Percentiles rank a stretch among this genome's conserved stretches.
Evolutionary conservation across 2,888 invertebrate genomes (phyloP).

Genomic region (Metopia argyrocephala): DNA sequence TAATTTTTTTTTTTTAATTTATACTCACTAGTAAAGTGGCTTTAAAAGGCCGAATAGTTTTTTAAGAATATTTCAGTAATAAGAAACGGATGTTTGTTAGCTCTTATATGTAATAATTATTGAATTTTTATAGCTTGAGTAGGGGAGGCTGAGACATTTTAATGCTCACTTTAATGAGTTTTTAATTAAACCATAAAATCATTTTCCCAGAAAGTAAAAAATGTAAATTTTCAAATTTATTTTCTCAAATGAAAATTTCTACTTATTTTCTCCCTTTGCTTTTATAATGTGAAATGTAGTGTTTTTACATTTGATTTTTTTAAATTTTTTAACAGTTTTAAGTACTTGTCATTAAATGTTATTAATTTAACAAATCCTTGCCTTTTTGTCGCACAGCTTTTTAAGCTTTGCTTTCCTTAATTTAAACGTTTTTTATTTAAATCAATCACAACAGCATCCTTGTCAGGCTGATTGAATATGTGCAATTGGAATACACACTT

Average conservation of each 20-base stretch:
- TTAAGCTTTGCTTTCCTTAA: background rate
- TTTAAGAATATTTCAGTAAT: no score
- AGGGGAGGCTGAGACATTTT: background rate
- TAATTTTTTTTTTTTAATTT: no score
- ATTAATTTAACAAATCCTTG: constrained; percentile 31
- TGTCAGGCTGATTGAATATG: no score
- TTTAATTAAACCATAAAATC: constrained; percentile 59
- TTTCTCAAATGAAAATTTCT: background rate
- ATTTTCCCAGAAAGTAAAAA: constrained; percentile 51
- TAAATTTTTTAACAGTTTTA: constrained; percentile 30
- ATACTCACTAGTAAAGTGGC: no score
- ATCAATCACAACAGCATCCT: constrained; percentile 28
- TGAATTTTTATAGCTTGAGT: constrained; percentile 41
- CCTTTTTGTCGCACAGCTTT: background rate
- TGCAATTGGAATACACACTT: no score
- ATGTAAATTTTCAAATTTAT: constrained; percentile 7
- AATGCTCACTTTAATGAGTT: constrained; percentile 47
- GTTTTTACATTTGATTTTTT: background rate
- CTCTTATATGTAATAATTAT: constrained; percentile 16
- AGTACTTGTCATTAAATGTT: constrained; percentile 50
- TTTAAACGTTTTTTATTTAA: no score
- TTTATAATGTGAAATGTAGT: background rate
- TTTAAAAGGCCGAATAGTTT: no score
- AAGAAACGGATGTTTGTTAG: background rate
- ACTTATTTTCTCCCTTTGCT: background rate